phyloP scores from a whole-genome alignment of 1,140 invertebrate genomes.

The Manduca sexta region DNA sequence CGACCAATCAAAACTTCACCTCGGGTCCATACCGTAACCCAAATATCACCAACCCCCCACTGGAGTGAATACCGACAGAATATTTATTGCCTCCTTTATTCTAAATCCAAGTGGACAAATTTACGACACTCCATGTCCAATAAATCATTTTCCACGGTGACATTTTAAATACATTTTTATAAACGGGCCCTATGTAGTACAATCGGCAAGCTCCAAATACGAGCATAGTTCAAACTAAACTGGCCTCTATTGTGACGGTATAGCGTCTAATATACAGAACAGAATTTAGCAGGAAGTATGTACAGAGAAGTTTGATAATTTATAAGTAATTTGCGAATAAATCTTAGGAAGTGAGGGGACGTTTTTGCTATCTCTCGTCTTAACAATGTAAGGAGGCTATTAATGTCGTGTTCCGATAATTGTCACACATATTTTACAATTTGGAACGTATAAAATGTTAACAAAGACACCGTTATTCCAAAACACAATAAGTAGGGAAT shows the following conservation, averaged over 20 bases:
- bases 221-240: not conserved
- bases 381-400: slow-evolving; percentile 61
- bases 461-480: too few species aligned
- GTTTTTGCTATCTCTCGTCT: slow-evolving; percentile 41
- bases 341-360: slow-evolving; percentile 53
- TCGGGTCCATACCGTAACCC: not conserved
- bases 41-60: too few species aligned
- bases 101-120: slow-evolving; percentile 64
- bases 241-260: slow-evolving; percentile 1
- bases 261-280: not conserved
- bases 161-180: slow-evolving; percentile 74
- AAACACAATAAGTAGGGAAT: slow-evolving; percentile 15
- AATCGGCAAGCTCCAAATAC: slow-evolving; percentile 5
- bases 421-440: slow-evolving; percentile 70
- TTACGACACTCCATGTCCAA: slow-evolving; percentile 58
- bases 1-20: too few species aligned
- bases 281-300: not conserved
- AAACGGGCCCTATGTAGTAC: slow-evolving; percentile 48
- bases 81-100: slow-evolving; percentile 59
- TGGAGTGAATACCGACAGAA: slow-evolving; percentile 12
- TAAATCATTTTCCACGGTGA: slow-evolving; percentile 66
- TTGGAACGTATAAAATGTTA: too few species aligned
- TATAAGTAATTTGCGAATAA: slow-evolving; percentile 72
- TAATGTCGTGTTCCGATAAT: slow-evolving; percentile 69
- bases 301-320: slow-evolving; percentile 32